Conservation (phyloP, 2,113 vertebrate genomes). For the Callipepla californica region DNA sequence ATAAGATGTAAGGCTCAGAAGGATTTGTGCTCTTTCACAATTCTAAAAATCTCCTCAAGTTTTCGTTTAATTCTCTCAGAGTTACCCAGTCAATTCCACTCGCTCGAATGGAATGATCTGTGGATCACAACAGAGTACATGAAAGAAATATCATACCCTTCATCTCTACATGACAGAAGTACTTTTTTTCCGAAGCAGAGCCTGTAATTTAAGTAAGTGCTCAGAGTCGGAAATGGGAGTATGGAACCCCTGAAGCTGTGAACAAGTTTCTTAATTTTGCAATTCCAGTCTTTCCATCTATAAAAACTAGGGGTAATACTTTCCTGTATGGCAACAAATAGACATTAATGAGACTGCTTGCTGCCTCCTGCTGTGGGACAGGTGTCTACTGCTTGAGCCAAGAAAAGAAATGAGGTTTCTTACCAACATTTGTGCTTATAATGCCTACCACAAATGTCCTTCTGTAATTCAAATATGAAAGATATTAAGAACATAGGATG, state of each 20-base stretch:
- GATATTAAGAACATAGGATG: neutral
- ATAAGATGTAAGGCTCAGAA: neutral
- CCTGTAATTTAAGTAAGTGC: constrained; percentile 46
- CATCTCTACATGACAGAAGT: constrained; percentile 43
- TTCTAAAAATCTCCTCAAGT: neutral
- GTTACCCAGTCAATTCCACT: neutral
- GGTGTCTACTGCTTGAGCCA: neutral
- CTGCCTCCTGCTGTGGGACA: constrained; percentile 29
- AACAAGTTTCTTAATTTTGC: constrained; percentile 52
- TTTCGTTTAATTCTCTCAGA: constrained; percentile 25
- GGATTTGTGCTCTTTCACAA: neutral
- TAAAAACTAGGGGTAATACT: neutral
- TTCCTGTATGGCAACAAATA: neutral
- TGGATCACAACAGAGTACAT: constrained; percentile 28
- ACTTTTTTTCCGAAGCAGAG: constrained; percentile 14
- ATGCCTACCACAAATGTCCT: neutral
- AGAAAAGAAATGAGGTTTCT: constrained; percentile 8
- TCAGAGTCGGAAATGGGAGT: neutral
- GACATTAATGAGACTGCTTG: neutral
- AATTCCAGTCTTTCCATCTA: constrained; percentile 19
- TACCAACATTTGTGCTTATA: neutral
- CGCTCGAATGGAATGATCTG: constrained; percentile 7
- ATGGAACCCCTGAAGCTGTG: constrained; percentile 27
- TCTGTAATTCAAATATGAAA: neutral
- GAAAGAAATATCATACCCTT: constrained; percentile 39